Conservation (phyloP, 2,113 vertebrate species). For the Phocoena phocoena region DNA sequence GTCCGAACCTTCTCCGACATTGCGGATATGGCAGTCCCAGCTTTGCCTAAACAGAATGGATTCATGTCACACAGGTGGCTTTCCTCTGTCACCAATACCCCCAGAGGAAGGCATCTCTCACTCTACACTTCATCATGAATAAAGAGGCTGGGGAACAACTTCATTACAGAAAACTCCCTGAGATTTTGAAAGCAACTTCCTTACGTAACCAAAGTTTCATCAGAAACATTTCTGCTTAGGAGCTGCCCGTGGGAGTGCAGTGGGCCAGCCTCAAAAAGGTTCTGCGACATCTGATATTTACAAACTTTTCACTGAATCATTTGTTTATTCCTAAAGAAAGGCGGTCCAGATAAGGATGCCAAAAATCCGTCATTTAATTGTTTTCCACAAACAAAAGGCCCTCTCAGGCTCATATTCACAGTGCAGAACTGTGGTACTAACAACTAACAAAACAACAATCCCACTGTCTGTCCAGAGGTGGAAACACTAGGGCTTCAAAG, state of each 20-base stretch:
- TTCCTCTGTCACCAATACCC: not conserved
- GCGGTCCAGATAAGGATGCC: not conserved
- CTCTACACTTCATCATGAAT: not conserved
- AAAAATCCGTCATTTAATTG: not conserved
- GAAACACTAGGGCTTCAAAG: not conserved
- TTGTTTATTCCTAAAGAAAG: slow-evolving; percentile 24
- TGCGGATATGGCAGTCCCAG: slow-evolving; percentile 86
- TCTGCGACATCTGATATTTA: not conserved
- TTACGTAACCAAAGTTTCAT: not conserved
- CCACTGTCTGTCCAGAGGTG: not conserved
- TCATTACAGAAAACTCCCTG: not conserved
- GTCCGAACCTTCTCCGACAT: slow-evolving; percentile 98
- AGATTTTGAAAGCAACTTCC: not conserved
- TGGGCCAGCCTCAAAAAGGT: not conserved
- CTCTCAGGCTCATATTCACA: not conserved
- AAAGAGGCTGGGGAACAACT: not conserved
- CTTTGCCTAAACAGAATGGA: slow-evolving; percentile 84
- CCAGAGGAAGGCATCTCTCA: not conserved
- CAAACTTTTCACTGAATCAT: not conserved
- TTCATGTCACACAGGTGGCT: not conserved
- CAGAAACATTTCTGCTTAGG: not conserved
- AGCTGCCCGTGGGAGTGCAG: not conserved
- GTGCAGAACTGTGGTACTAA: not conserved
- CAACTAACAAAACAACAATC: not conserved
- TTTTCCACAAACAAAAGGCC: slow-evolving; percentile 10